Evolutionary conservation across 2,113 vertebrate species (phyloP), one percentile per base, ranked within the genome.

Genomic region (Rhagologus leucostigma): DNA sequence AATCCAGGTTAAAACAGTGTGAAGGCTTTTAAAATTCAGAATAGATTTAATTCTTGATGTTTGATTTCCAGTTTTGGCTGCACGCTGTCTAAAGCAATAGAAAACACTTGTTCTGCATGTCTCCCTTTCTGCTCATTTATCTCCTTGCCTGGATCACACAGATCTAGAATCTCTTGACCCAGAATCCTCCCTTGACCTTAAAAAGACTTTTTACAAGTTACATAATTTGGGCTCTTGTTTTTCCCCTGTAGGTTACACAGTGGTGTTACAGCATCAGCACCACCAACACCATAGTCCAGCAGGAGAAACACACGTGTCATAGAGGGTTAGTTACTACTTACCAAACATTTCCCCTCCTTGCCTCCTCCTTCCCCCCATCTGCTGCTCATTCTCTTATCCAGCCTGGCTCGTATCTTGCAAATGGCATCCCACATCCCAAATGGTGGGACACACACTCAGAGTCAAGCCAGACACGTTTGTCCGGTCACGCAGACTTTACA

Each of bases 271-370:
- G 55, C 6, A 21, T 29, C 16, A 32, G 44, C 62, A 85, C 41
- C n/a, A 82, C 5, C 16, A 57, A 0, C 10, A 27, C 27, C 42
- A 7, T 15, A 68, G 41, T 4, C 47, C 0, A 0, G 33, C 39
- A 59, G 84, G 60, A 89, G 69, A 81, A 83, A 35, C 1, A 1
- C 52, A 37, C 2, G 0, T 13, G n/a, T 14, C 35, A 27, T 12
- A 11, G 59, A 60, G 30, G 33, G 8, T 46, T n/a, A 37, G n/a
- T 69, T 35, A 29, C n/a, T 56, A 32, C 32, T 87, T 53, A 79
- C 20, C 75, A 73, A 87, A 64, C 19, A 23, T 46, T 80, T 65
- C 52, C 44, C 42, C 20, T 23, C 47, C 9, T 29, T 53, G 30
- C 49, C 24, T 52, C 37, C 57, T 32, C 15, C 26, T 57, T 69